phyloP scores from a whole-genome alignment of 2,797 vertebrate species.

The Acropternis orthonyx region DNA sequence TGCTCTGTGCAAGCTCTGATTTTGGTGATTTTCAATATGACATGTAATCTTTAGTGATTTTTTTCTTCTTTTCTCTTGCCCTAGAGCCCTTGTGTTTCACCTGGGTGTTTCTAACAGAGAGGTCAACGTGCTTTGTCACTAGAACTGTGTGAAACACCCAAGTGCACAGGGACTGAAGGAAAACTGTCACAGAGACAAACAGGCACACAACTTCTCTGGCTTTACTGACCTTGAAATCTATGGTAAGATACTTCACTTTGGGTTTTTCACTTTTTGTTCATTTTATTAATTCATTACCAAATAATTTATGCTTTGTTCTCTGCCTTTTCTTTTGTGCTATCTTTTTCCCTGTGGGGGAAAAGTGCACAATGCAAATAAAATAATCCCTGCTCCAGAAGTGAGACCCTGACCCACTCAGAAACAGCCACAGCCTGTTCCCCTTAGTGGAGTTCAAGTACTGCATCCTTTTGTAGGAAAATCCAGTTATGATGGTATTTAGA shows the following conservation, averaged over 20 bases:
- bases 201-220: background rate
- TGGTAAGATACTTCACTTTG: background rate
- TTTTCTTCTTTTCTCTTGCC: background rate
- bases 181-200: background rate
- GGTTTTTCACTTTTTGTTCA: background rate
- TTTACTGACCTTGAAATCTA: background rate
- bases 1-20: background rate
- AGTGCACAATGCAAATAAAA: background rate
- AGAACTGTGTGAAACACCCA: background rate
- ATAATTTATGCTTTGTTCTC: background rate
- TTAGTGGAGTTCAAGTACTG: background rate
- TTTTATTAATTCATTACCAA: background rate
- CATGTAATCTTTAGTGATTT: background rate
- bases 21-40: background rate
- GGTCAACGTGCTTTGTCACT: background rate
- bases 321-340: background rate
- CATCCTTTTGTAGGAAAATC: background rate
- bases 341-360: rapidly evolving
- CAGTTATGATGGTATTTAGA: background rate
- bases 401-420: background rate
- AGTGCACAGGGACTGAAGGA: background rate
- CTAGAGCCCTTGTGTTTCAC: background rate
- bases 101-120: background rate
- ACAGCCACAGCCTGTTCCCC: background rate
- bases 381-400: background rate